Evolutionary conservation across 2,888 invertebrate genomes (phyloP).

Genomic region (Acleris cristana): DNA sequence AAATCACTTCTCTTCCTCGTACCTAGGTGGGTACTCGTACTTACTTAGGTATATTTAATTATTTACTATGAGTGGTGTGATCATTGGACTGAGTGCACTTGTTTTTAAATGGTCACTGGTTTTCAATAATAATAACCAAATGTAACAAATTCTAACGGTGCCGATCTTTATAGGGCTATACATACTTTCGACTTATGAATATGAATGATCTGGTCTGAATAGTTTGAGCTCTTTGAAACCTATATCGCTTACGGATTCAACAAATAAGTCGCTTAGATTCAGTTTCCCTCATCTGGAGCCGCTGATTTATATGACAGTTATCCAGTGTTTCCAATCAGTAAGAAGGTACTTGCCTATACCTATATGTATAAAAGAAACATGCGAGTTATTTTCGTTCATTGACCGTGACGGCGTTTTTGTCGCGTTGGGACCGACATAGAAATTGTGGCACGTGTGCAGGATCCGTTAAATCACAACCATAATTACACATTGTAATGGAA

Average conservation of each 20-base stretch:
- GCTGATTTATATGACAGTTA: constrained; percentile 50
- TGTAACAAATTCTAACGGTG: too few relatives aligned
- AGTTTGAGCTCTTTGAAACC: background rate
- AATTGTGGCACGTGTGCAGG: constrained; percentile 54
- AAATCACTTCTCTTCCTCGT: too few relatives aligned
- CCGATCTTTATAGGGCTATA: too few relatives aligned
- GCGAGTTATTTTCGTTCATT: constrained; percentile 67
- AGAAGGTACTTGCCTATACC: constrained; percentile 15
- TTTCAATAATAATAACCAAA: too few relatives aligned
- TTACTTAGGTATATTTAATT: too few relatives aligned
- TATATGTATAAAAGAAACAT: constrained; percentile 46
- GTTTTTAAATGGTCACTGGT: too few relatives aligned
- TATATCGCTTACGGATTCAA: constrained; percentile 21
- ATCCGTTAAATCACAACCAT: constrained; percentile 28
- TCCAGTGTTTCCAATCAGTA: constrained; percentile 42
- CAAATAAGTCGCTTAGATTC: constrained; percentile 26
- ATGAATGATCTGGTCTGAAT: background rate
- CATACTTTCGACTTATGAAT: too few relatives aligned
- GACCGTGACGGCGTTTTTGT: constrained; percentile 67
- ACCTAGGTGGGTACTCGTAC: too few relatives aligned
- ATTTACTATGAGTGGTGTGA: too few relatives aligned
- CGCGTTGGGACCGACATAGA: constrained; percentile 45
- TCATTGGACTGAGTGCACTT: too few relatives aligned
- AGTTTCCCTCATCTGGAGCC: constrained; percentile 41
- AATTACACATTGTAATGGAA: constrained; percentile 21